These are phyloP conservation scores for Hypena proboscidalis DNA, from an alignment of 2,888 invertebrate genomes.

Conservation along the genomic window DNA sequence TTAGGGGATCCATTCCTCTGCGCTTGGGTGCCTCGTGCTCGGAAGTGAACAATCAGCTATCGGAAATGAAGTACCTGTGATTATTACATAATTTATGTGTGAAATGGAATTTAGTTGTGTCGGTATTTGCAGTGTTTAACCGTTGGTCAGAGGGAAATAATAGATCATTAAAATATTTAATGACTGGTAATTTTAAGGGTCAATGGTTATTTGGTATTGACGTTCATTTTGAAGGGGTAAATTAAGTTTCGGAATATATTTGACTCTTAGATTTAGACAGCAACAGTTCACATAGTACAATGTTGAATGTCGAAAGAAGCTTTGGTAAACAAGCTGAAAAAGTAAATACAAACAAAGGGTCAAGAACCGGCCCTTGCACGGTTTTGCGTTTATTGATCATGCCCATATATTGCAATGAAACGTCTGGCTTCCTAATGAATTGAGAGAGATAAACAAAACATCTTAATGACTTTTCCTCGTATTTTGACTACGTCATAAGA, in stretches of 20 bases:
- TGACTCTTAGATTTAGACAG: too few relatives aligned
- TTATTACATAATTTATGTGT: constrained; percentile 62
- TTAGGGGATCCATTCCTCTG: constrained; percentile 56
- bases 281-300: too few relatives aligned
- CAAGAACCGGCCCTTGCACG: background rate
- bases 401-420: constrained; percentile 3
- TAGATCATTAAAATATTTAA: too few relatives aligned
- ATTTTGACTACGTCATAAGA: background rate
- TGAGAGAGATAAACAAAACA: background rate
- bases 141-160: too few relatives aligned
- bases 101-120: constrained; percentile 46
- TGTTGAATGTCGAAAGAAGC: too few relatives aligned
- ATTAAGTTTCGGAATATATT: too few relatives aligned
- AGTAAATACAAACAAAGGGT: too few relatives aligned
- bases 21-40: constrained; percentile 60
- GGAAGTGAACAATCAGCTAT: constrained; percentile 72
- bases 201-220: too few relatives aligned
- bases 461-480: background rate
- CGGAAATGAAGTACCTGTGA: constrained; percentile 63
- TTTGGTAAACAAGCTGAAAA: too few relatives aligned
- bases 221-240: too few relatives aligned
- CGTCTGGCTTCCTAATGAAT: background rate
- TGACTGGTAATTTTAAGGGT: too few relatives aligned
- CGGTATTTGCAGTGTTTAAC: constrained; percentile 12
- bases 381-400: background rate